Evolutionary conservation across 2,113 vertebrate species (phyloP).

Genomic region (Stegostoma tigrinum): DNA sequence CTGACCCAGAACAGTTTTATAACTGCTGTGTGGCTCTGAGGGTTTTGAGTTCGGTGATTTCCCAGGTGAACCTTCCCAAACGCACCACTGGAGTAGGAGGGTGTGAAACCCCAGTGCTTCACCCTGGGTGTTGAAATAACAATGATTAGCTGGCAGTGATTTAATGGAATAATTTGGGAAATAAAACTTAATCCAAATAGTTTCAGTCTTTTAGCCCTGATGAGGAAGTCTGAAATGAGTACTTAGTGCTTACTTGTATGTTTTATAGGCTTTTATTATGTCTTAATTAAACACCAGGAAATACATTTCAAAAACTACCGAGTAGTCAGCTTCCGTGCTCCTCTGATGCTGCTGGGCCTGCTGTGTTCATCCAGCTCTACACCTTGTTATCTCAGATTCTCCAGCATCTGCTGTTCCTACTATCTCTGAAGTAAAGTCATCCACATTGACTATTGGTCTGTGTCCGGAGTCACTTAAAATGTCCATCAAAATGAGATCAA

Average conservation of each 20-base stretch:
- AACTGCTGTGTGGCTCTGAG: not conserved
- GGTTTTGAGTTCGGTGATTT: not conserved
- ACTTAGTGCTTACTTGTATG: not conserved
- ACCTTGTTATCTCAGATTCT: too few species aligned
- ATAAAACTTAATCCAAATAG: not conserved
- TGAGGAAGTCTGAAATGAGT: not conserved
- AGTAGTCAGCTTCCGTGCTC: too few species aligned
- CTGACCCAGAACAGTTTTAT: not conserved
- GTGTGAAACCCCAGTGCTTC: not conserved
- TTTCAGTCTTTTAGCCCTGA: not conserved
- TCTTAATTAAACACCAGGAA: not conserved
- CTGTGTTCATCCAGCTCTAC: too few species aligned
- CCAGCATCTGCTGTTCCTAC: too few species aligned
- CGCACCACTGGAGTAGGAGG: not conserved
- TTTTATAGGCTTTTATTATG: not conserved
- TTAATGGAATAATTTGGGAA: not conserved
- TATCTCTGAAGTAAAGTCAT: too few species aligned
- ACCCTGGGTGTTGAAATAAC: not conserved
- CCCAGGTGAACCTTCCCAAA: not conserved
- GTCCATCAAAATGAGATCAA: not conserved
- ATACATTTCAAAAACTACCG: not conserved
- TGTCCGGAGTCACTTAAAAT: not conserved
- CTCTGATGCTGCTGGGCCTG: too few species aligned
- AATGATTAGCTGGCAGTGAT: not conserved
- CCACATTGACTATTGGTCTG: too few species aligned